Evolutionary conservation across 2,797 vertebrate genomes (phyloP).

Genomic region (Cossypha polioptera): DNA sequence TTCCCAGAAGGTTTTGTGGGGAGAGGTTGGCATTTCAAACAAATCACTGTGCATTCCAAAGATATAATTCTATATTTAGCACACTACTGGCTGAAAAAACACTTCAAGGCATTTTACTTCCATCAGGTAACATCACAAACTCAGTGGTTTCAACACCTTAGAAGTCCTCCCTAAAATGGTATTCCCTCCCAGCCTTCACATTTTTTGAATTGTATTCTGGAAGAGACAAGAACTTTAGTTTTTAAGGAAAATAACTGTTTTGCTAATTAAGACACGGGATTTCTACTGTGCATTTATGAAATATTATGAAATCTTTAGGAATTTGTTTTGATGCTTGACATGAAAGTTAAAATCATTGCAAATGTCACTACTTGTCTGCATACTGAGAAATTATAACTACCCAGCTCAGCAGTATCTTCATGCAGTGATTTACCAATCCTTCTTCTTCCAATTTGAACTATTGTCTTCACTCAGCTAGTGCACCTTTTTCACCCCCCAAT

Average conservation of each 20-base stretch:
- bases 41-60: not conserved
- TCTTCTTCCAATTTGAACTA: not conserved
- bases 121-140: not conserved
- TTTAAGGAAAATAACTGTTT: not conserved
- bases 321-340: not conserved
- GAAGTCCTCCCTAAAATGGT: not conserved
- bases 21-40: not conserved
- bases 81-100: not conserved
- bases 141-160: not conserved
- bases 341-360: not conserved
- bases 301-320: not conserved
- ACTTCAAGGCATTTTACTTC: not conserved
- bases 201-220: not conserved
- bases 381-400: not conserved
- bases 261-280: not conserved
- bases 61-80: not conserved
- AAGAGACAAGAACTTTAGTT: not conserved
- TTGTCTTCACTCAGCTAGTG: not conserved
- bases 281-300: not conserved
- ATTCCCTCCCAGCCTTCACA: not conserved
- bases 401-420: not conserved
- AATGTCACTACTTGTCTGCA: not conserved
- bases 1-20: not conserved
- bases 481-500: accelerated
- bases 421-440: not conserved